These are phyloP conservation scores for Omphaloscelis lunosa DNA, from an alignment of 2,888 invertebrate species.

Conservation along the genomic window DNA sequence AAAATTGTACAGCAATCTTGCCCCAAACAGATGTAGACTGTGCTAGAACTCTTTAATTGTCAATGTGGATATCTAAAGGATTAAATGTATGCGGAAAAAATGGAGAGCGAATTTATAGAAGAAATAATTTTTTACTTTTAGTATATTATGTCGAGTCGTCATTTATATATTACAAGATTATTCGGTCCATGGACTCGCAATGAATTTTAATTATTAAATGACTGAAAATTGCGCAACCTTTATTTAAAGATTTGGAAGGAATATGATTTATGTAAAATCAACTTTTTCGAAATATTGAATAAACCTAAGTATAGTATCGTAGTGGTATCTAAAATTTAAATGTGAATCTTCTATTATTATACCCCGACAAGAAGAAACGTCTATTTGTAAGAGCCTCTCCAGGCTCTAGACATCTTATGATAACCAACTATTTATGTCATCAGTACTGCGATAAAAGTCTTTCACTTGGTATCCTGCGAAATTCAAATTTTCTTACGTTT, in stretches of 20 bases:
- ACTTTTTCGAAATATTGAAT: conserved; percentile 8
- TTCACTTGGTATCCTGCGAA: not conserved
- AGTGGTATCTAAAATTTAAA: conserved; percentile 26
- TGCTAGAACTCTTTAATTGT: conserved; percentile 20
- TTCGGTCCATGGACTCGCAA: not conserved
- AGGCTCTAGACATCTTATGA: not conserved
- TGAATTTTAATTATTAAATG: not conserved
- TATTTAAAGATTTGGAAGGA: not conserved
- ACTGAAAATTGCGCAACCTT: conserved; percentile 9
- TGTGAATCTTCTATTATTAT: not conserved
- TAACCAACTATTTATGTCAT: not conserved
- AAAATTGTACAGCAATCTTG: not conserved
- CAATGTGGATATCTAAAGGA: not conserved
- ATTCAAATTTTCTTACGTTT: no score
- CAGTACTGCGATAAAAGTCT: no score
- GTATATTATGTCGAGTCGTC: not conserved
- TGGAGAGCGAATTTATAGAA: conserved; percentile 22
- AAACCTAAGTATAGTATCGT: conserved; percentile 11
- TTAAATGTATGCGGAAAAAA: not conserved
- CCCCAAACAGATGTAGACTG: not conserved
- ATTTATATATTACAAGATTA: not conserved
- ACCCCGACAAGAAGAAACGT: not conserved
- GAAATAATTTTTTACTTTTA: not conserved
- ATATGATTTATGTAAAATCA: conserved; percentile 11
- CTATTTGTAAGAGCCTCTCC: not conserved